A percentile compares a stretch with the other conserved stretches of the same genome.
Evolutionary conservation across 64 coral and sea anemone species (phyloP).

Genomic region (Orbicella faveolata): DNA sequence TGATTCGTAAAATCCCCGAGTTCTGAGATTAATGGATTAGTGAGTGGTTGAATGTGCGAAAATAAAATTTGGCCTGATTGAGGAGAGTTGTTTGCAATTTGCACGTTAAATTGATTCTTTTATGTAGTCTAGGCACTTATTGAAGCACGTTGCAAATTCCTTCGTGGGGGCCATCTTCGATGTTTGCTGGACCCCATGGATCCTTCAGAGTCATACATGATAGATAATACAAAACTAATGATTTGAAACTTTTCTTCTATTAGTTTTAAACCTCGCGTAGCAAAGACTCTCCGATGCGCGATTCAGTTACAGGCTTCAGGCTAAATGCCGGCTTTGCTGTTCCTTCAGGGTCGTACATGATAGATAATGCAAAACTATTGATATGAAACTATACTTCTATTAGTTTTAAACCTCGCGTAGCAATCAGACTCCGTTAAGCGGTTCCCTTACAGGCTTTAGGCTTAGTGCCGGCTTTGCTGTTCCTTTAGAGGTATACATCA

Average conservation of each 20-base stretch:
- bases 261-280: background rate
- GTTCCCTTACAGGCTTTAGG: too few species aligned
- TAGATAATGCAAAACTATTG: too few species aligned
- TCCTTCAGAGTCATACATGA: too few species aligned
- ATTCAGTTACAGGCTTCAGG: too few species aligned
- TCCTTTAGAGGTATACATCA: too few species aligned
- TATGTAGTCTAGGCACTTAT: background rate
- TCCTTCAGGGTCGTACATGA: too few species aligned
- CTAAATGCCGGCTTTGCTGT: background rate
- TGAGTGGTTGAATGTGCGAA: background rate
- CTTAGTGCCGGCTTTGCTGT: too few species aligned
- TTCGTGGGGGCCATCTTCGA: background rate
- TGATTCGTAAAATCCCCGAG: background rate
- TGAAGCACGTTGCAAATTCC: background rate
- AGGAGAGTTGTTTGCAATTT: constrained; percentile 3
- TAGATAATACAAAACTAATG: too few species aligned
- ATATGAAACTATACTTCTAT: background rate
- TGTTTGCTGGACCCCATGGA: background rate
- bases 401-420: background rate
- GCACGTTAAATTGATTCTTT: background rate
- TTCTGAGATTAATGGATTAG: constrained; percentile 8
- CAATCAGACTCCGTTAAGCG: background rate
- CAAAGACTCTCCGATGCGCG: background rate
- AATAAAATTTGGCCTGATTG: background rate
- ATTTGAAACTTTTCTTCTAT: background rate